Evolutionary conservation across 2,888 invertebrate genomes (phyloP).

Genomic region (Poecilus cupreus): DNA sequence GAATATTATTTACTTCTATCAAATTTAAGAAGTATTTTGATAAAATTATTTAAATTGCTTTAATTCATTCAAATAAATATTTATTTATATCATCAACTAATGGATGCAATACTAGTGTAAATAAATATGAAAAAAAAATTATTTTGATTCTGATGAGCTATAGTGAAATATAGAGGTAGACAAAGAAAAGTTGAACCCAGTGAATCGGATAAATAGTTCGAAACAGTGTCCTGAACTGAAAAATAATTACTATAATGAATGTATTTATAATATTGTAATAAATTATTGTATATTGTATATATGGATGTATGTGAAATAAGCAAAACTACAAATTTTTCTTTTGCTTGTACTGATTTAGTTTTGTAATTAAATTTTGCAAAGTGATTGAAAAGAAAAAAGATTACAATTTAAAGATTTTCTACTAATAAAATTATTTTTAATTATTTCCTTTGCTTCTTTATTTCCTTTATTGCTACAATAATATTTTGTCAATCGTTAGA

Average conservation of each 20-base stretch:
- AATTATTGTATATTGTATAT: slow-evolving; percentile 53
- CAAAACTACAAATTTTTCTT: slow-evolving; percentile 1
- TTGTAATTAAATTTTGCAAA: slow-evolving; percentile 19
- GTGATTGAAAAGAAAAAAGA: neutral
- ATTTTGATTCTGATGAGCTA: neutral
- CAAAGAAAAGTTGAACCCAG: neutral
- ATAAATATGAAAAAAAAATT: no score
- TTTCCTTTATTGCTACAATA: neutral
- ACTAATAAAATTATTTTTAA: slow-evolving; percentile 38
- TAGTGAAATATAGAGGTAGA: neutral
- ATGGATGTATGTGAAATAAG: slow-evolving; percentile 21
- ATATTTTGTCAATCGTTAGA: no score
- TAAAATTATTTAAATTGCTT: neutral
- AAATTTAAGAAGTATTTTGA: neutral
- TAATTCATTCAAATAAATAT: neutral
- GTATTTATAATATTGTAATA: slow-evolving; percentile 53
- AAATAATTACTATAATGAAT: neutral
- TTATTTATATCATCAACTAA: neutral
- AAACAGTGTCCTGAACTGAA: slow-evolving; percentile 40
- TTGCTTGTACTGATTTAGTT: slow-evolving; percentile 18
- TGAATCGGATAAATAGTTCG: neutral
- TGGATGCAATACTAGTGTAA: neutral
- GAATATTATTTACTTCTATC: neutral
- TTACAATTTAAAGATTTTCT: slow-evolving; percentile 2
- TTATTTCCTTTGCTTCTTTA: neutral